Base-by-base conservation (phyloP, 1,140 invertebrate species). In the Aricia agestis region DNA sequence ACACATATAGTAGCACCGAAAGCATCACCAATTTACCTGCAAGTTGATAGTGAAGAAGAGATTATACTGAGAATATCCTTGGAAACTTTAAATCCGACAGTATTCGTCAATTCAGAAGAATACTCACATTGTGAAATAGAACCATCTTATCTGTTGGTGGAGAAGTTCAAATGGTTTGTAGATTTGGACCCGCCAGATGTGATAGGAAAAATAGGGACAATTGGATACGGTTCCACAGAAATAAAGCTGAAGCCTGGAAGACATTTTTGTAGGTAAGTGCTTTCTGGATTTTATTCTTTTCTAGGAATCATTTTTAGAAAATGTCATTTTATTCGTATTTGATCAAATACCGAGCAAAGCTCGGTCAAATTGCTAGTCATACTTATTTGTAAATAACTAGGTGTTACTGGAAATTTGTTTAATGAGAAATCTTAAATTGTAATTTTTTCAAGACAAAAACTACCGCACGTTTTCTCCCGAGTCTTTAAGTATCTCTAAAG, bases 81-180 rank as follows among this genome's bases (percentile, higher is more conserved):
- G 0, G 78, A 52, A 13, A 74, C 78, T 15, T 74, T 91, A 0
- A 83, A 89, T 78, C 87, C 89, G 18, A 80, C 85, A 18, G 67
- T 89, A 7, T 70, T 91, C 7, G 57, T 80, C 0, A 86, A 91
- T 67, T 76, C 72, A 59, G 85, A 84, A 58, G 65, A 82, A 18
- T 79, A 78, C 0, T 76, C 84, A 15, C 58, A 74, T 0, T 81
- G 85, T 71, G 76, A 80, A 36, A 82, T 86, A 19, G 87, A 91
- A 66, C 70, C 77, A 19, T 84, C 82, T 13, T 82, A 89, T 74
- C 65, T 89, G 5, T 31, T 91, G 1, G 25, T 91, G 45, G 87
- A 91, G 72, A 72, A 76, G 6, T 87, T 91, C 61, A 81, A 87
- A 67, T 91, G 86, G 89, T 91, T 91, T 31, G 70, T 75, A 5